Conservation (phyloP, 23 tunicate species). For the Corella eumyota region DNA sequence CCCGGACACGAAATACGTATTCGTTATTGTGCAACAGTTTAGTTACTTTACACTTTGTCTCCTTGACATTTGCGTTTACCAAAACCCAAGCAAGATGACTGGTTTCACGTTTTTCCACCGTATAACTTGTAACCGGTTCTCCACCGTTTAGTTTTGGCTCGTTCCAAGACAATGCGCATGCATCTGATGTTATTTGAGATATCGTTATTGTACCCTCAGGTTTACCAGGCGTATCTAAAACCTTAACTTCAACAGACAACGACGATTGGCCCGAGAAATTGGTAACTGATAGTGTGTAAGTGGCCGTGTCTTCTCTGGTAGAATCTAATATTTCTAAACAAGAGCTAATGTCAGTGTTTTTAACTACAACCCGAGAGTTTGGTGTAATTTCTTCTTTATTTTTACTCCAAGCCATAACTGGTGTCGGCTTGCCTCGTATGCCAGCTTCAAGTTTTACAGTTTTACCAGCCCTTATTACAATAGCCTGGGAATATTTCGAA, state of each 20-base stretch:
- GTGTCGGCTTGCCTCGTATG: slow-evolving; percentile 76
- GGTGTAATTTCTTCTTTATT: slow-evolving; percentile 33
- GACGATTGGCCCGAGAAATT: slow-evolving; percentile 57
- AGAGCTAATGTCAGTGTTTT: slow-evolving; percentile 43
- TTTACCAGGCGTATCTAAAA: slow-evolving; percentile 70
- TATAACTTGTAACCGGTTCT: slow-evolving; percentile 58
- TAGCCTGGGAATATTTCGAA: slow-evolving; percentile 33
- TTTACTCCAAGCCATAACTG: slow-evolving; percentile 65
- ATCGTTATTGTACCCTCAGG: slow-evolving; percentile 58
- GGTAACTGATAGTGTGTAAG: slow-evolving; percentile 53
- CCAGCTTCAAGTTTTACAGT: slow-evolving; percentile 66
- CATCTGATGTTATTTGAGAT: slow-evolving; percentile 28
- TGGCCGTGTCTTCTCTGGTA: slow-evolving; percentile 56
- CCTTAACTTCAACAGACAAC: slow-evolving; percentile 55
- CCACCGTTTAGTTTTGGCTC: slow-evolving; percentile 77
- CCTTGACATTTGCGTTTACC: slow-evolving; percentile 54
- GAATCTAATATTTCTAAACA: slow-evolving; percentile 45
- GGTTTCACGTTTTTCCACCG: slow-evolving; percentile 93
- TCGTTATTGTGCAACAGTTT: slow-evolving; percentile 70
- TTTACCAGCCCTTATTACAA: slow-evolving; percentile 69
- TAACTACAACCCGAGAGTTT: slow-evolving; percentile 16
- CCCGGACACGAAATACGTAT: slow-evolving; percentile 92
- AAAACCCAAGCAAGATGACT: slow-evolving; percentile 84
- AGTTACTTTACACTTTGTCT: slow-evolving; percentile 35
- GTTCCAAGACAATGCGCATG: slow-evolving; percentile 54